Evolutionary conservation across 2,113 vertebrate species (phyloP).

Genomic region (Callaeas wilsoni): DNA sequence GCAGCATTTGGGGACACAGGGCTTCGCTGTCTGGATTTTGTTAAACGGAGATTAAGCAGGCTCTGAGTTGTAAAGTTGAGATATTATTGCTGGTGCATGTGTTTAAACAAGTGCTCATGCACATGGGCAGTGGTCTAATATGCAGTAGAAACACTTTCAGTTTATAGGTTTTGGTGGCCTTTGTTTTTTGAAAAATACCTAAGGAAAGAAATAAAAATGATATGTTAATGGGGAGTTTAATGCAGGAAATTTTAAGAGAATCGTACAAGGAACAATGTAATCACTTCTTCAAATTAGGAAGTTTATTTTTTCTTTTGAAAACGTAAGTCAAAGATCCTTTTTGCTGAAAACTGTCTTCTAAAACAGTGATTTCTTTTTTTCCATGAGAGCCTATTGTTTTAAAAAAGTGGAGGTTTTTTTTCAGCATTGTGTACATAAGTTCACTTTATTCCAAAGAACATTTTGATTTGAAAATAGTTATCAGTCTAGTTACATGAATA

Average conservation of each 20-base stretch:
- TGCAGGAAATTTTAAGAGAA: not conserved
- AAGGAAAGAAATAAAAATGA: not conserved
- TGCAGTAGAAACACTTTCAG: not conserved
- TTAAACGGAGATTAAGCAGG: slow-evolving; percentile 43
- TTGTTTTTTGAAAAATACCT: not conserved
- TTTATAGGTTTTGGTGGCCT: not conserved
- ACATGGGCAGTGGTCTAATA: not conserved
- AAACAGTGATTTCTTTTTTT: not conserved
- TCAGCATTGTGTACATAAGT: not conserved
- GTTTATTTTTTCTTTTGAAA: not conserved
- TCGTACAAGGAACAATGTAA: not conserved
- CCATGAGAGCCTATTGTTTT: not conserved
- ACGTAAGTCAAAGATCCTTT: not conserved
- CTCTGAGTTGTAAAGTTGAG: slow-evolving; percentile 24
- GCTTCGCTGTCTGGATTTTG: not conserved
- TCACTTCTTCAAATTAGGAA: not conserved
- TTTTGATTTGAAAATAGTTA: not conserved
- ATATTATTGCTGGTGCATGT: not conserved
- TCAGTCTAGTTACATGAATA: not conserved
- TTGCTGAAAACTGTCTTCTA: not conserved
- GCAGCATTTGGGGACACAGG: slow-evolving; percentile 57
- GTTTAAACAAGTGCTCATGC: not conserved
- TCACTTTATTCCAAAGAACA: not conserved
- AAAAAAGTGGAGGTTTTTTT: not conserved
- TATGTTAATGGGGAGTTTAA: not conserved